Conservation (phyloP, 2,113 vertebrate species). For the Holacanthus passer region DNA sequence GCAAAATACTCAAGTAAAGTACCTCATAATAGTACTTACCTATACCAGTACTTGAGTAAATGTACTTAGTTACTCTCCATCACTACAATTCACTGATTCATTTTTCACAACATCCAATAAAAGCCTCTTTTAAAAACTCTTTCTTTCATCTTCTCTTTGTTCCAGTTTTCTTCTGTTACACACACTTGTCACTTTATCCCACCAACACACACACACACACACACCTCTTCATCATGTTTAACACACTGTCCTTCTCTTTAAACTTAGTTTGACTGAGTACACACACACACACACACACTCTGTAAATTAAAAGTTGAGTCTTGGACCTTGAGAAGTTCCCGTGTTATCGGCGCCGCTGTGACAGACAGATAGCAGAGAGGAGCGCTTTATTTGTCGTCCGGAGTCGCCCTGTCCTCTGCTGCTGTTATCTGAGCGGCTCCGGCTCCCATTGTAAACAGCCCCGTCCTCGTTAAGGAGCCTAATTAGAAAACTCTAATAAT, state of each 20-base stretch:
- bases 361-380: conserved; percentile 58
- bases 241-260: conserved; percentile 4
- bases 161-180: background rate
- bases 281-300: background rate
- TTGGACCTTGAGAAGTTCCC: conserved; percentile 58
- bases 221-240: conserved; percentile 49
- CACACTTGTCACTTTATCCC: conserved; percentile 38
- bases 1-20: too few relatives aligned
- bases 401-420: conserved; percentile 55
- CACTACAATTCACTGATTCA: too few relatives aligned
- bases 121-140: background rate
- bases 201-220: conserved; percentile 83
- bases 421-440: conserved; percentile 59
- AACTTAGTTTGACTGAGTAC: background rate
- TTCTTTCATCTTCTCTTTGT: background rate
- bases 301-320: conserved; percentile 48
- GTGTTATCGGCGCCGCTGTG: conserved; percentile 59
- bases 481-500: conserved; percentile 75
- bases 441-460: conserved; percentile 71
- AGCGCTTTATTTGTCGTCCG: conserved; percentile 58
- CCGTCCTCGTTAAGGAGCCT: conserved; percentile 67
- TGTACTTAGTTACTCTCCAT: too few relatives aligned
- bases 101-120: background rate
- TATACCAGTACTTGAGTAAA: too few relatives aligned
- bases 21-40: too few relatives aligned